phyloP scores from a whole-genome alignment of 1,140 invertebrate genomes.

The Drosophila funebris region DNA sequence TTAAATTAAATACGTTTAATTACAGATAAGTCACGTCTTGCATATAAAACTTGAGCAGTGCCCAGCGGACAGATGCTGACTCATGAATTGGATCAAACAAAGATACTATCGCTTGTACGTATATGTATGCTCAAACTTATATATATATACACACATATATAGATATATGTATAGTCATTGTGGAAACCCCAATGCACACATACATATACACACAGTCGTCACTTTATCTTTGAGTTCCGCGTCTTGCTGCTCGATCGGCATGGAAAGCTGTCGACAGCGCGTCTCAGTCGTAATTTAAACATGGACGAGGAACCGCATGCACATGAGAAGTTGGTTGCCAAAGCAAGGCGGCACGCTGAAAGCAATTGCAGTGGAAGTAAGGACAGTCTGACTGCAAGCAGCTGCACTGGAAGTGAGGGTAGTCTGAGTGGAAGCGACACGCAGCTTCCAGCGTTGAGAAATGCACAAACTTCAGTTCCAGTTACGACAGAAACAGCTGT shows the following conservation, averaged over 20 bases:
- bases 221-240: constrained; percentile 58
- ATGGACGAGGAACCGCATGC: constrained; percentile 67
- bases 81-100: constrained; percentile 53
- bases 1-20: not conserved
- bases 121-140: no score
- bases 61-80: constrained; percentile 31
- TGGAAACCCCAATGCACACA: constrained; percentile 43
- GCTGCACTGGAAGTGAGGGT: not conserved
- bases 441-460: not conserved
- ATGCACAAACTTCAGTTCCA: not conserved
- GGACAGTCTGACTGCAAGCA: not conserved
- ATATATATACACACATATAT: not conserved
- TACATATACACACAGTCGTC: constrained; percentile 15
- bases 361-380: constrained; percentile 23
- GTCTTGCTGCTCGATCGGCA: not conserved
- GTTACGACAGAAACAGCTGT: not conserved
- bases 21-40: not conserved
- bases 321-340: constrained; percentile 58
- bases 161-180: not conserved
- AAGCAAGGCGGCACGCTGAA: constrained; percentile 5
- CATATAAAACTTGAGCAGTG: constrained; percentile 1
- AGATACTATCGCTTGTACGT: not conserved
- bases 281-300: constrained; percentile 38
- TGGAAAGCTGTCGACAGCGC: constrained; percentile 1
- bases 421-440: not conserved